Base-by-base conservation (phyloP, 1,140 invertebrate species). In the Mamestra configurata region DNA sequence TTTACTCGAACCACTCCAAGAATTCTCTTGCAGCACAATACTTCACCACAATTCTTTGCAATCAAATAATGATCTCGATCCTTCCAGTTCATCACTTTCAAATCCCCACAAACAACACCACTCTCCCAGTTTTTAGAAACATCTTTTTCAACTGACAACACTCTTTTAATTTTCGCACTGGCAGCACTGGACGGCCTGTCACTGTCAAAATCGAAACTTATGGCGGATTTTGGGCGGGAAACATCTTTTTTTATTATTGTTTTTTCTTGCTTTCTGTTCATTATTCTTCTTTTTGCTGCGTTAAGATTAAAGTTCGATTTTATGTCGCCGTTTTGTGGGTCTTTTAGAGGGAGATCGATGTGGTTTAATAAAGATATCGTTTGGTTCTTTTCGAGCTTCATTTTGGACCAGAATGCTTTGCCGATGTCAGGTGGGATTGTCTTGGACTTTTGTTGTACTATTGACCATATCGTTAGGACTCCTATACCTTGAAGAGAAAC, bases 371-470 rank as follows among this genome's bases (percentile, higher is more conserved):
- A 59, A 59, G 83, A 57, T 4, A 94, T 87, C 0, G 82, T 88
- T 82, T 94, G 92, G 40, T 55, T 82, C 80, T 89, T 92, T 79
- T 94, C 89, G 10, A 95, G 71, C 77, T 86, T 90, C 46, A 92
- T 82, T 86, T 90, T 94, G 0, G 94, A 93, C 90, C 92, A 94
- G 68, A 84, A 92, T 0, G 93, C 89, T 84, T 92, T 93, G 1
- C 92, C 93, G 0, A 92, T 84, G 20, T 94, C 90, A 6, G 71
- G 75, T 3, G 57, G 71, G 0, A 64, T 43, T 0, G 53, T 79
- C 82, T 82, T 88, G 1, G 80, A 68, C 77, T 86, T 94, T 31
- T 94, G 90, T 84, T 92, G 90, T n/a, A 93, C 79, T 79, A 95
- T 88, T 0, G 86, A 89, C 92, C 93, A 95, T 79, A 94, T 87